A percentile compares a stretch with the other conserved stretches of the same genome.
These are phyloP conservation scores for Lanius collurio DNA, from an alignment of 2,113 vertebrate species.

Conservation along the genomic window DNA sequence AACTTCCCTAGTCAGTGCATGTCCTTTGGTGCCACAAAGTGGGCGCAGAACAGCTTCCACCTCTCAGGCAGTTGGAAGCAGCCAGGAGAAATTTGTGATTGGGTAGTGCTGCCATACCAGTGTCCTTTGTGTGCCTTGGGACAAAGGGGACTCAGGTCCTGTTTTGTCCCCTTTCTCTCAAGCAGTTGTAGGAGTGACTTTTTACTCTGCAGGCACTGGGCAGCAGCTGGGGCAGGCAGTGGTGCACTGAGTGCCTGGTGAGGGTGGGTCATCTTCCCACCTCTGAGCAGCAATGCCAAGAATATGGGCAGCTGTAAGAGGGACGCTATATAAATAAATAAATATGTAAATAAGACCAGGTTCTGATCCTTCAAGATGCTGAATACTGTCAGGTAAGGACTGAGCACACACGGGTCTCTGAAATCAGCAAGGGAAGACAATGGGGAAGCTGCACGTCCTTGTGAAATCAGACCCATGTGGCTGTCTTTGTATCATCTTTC, in stretches of 20 bases:
- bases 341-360: not conserved
- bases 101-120: not conserved
- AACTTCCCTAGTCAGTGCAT: fast-evolving
- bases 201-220: not conserved
- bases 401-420: not conserved
- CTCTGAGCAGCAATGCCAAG: not conserved
- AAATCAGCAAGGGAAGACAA: not conserved
- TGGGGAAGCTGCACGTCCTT: not conserved
- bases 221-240: not conserved
- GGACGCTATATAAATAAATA: not conserved
- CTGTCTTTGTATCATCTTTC: not conserved
- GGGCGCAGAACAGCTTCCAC: not conserved
- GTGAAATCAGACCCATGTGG: fast-evolving
- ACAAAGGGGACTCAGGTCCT: not conserved
- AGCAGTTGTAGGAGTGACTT: not conserved
- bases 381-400: not conserved
- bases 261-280: not conserved
- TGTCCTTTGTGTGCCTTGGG: not conserved
- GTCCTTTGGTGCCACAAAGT: not conserved
- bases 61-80: not conserved
- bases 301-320: not conserved
- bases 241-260: fast-evolving
- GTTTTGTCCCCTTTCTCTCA: not conserved
- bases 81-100: not conserved
- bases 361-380: not conserved